Percentiles rank a stretch among this genome's conserved stretches.
Conservation (phyloP, 1,140 invertebrate species). For the Andrena cerasifolii region DNA sequence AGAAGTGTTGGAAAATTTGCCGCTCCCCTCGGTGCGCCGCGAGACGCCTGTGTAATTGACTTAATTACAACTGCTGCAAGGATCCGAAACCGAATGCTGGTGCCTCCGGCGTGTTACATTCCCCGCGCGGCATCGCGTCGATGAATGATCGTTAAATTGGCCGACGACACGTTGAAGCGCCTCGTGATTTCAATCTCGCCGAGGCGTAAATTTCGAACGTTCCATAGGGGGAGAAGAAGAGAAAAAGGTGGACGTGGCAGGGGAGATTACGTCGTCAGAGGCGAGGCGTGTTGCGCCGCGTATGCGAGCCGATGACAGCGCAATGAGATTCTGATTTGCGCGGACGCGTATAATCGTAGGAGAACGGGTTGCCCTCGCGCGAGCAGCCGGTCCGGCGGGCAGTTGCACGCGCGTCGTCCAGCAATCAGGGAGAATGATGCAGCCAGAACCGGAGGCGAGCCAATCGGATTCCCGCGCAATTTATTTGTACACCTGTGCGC, state of each 20-base stretch:
- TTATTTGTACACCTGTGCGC: constrained; percentile 71
- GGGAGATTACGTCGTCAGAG: constrained; percentile 66
- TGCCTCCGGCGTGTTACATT: background rate
- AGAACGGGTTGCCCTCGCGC: constrained; percentile 53
- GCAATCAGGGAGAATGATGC: constrained; percentile 75
- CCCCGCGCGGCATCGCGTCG: constrained; percentile 18
- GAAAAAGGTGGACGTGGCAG: constrained; percentile 11
- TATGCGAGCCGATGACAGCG: constrained; percentile 63
- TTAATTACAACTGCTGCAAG: constrained; percentile 19
- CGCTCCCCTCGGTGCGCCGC: background rate
- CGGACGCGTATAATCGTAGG: constrained; percentile 59
- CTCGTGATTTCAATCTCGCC: constrained; percentile 34
- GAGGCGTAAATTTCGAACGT: constrained; percentile 31
- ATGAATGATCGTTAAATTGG: constrained; percentile 54
- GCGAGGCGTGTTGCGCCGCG: constrained; percentile 35
- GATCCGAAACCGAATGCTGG: no score
- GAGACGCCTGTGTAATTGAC: background rate
- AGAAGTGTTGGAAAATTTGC: background rate
- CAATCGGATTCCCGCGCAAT: constrained; percentile 60
- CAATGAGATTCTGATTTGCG: constrained; percentile 70
- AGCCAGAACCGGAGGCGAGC: constrained; percentile 64
- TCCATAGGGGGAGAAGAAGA: constrained; percentile 15
- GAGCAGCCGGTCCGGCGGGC: constrained; percentile 59
- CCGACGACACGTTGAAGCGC: constrained; percentile 40
- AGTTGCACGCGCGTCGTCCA: constrained; percentile 71